Base-by-base conservation (phyloP, 2,113 vertebrate species). In the Hystrix brachyura region DNA sequence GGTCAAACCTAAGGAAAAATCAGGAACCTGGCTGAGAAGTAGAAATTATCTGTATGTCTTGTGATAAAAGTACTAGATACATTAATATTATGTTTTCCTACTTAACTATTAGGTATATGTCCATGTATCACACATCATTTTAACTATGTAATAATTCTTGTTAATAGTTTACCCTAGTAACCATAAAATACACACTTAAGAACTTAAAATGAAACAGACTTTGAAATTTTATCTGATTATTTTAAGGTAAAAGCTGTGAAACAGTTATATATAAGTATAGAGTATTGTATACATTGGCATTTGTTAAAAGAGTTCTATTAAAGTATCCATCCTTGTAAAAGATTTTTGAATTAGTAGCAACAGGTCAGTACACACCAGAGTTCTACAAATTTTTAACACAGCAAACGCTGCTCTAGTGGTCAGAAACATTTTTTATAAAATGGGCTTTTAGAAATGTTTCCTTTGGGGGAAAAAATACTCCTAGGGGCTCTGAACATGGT, bases 1-100 rank as follows among this genome's bases (percentile, higher is more conserved):
- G 88, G 65, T 97, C 94, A 86, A 81, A 95, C 62, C 21, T 94
- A 92, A 94, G 71, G 74, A 96, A 85, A 95, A 90, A 78, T 90
- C 34, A 93, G 53, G 84, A 94, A 88, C 72, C 46, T 89, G 32
- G 67, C 84, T 91, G 62, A 91, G 38, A 94, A 88, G 62, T 94
- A 94, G n/a, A 92, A 97, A 94, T 97, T 86, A 79, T 51, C 59
- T 94, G 64, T 72, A n/a, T 0, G 5, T 78, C 62, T 95, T 78
- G 1, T 82, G 46, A 81, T 97, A 93, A 76, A 6, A 69, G 62
- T 94, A 59, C 46, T 84, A 87, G 38, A 57, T 53, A 74, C 25
- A 65, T 71, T 76, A 29, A 79, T 84, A 34, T 38, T 74, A 7
- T 97, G 74, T 94, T 87, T 94, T 95, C 85, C 15, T 96, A 74